These are phyloP conservation scores for Xanthia togata DNA, from an alignment of 2,888 invertebrate genomes.

Conservation along the genomic window DNA sequence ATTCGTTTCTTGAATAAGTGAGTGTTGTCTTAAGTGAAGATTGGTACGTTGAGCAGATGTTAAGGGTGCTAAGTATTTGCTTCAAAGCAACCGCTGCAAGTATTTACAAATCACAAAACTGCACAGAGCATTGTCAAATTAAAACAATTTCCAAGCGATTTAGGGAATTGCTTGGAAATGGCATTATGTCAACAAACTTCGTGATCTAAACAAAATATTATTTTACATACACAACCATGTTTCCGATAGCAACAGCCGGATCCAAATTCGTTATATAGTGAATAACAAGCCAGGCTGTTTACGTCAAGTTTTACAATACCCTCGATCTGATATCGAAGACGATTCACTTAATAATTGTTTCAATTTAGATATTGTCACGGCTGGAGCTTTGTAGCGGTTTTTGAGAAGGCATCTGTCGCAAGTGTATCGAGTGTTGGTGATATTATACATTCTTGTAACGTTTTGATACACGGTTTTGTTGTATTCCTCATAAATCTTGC, in stretches of 20 bases:
- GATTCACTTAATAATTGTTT: constrained; percentile 16
- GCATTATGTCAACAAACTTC: too few relatives aligned
- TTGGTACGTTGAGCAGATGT: neutral
- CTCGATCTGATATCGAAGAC: neutral
- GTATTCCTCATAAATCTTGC: neutral
- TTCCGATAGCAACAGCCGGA: constrained; percentile 10
- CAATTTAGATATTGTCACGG: constrained; percentile 28
- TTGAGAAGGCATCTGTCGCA: neutral
- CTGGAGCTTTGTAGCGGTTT: neutral
- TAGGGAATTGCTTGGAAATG: too few relatives aligned
- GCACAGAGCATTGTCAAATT: neutral
- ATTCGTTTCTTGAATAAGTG: neutral
- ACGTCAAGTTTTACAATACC: constrained; percentile 10
- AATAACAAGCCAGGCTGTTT: constrained; percentile 2
- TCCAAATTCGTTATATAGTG: neutral
- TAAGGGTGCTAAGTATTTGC: neutral
- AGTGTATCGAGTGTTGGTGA: neutral
- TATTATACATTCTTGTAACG: neutral
- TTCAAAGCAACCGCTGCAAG: neutral
- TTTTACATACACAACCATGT: constrained; percentile 3
- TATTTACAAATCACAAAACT: neutral
- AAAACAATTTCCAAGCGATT: neutral
- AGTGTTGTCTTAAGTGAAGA: neutral
- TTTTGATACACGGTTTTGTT: neutral
- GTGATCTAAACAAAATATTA: neutral